phyloP scores from a whole-genome alignment of 2,113 vertebrate genomes.

The Anthoscopus minutus region DNA sequence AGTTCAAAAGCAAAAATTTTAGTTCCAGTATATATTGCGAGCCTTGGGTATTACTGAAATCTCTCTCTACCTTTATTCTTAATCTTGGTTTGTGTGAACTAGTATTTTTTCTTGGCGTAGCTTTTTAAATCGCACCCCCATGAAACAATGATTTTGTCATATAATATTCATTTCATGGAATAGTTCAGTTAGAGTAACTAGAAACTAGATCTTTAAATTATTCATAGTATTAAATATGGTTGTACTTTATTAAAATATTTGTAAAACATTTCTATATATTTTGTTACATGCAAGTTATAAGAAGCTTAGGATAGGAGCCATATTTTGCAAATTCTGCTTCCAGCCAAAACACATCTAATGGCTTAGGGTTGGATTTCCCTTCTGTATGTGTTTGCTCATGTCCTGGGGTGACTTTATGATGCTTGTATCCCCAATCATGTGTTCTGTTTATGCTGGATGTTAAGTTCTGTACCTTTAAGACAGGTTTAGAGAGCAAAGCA shows the following conservation, averaged over 20 bases:
- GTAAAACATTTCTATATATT: neutral
- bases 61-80: neutral
- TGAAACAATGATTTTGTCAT: neutral
- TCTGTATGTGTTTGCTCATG: too few relatives aligned
- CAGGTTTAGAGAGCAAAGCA: too few relatives aligned
- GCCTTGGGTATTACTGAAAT: neutral
- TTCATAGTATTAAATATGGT: neutral
- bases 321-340: neutral
- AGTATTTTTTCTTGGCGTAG: neutral
- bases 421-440: too few relatives aligned
- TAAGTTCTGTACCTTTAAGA: too few relatives aligned
- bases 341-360: neutral
- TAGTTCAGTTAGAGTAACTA: neutral
- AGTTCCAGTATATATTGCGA: neutral
- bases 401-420: too few relatives aligned
- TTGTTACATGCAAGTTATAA: neutral
- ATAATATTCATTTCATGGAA: neutral
- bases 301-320: rapidly evolving
- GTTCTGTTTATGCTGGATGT: too few relatives aligned
- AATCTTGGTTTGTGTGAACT: neutral
- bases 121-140: neutral
- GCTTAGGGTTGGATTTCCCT: too few relatives aligned
- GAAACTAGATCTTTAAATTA: neutral
- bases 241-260: neutral
- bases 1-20: neutral